Evolutionary conservation across 2,888 invertebrate species (phyloP), one percentile per base, ranked within the genome.

Genomic region (Philhelius pedissequus): DNA sequence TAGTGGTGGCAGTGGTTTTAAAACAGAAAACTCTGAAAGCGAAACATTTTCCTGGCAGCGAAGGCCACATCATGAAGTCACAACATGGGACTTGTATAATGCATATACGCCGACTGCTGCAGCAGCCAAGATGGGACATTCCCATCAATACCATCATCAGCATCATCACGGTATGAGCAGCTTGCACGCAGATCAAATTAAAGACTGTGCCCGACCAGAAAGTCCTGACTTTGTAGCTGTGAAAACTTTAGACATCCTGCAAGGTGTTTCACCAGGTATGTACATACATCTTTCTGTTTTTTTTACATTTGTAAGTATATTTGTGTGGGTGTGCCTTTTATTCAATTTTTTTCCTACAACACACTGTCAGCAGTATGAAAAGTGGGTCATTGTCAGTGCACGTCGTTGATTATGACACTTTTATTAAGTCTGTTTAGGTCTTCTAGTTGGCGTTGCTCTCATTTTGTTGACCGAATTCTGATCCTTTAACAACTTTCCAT

Each of bases 191-290:
- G 27, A 78, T 35, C 80, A 87, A 78, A 78, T 86, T 60, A 86
- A 76, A 77, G 81, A 86, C 32, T 79, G 79, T 76, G 54, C 69
- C 18, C 54, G 77, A 52, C 80, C 77, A 58, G 87, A 87, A 69
- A 86, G 81, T 78, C 87, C 87, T 82, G 91, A 91, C 71, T 91
- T 90, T 71, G 89, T 91, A 30, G 91, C 91, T 56, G 90, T 91
- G 8, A 90, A 90, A 83, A 89, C 91, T 30, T 88, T 92, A 79
- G 92, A 92, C 81, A 92, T 92, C 78, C 87, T 92, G 38, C 91
- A 92, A 80, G 92, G 91, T 71, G 89, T 92, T 82, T 89, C 90
- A 75, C 89, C 90, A 88, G 92, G 92, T 91, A 86, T 88, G 88
- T 87, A 45, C 62, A 20, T 35, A n/a, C 5, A 13, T 45, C 2